Percentiles rank a stretch among this genome's conserved stretches.
These are phyloP conservation scores for Felis chaus DNA, from an alignment of 2,113 vertebrate genomes.

Conservation along the genomic window DNA sequence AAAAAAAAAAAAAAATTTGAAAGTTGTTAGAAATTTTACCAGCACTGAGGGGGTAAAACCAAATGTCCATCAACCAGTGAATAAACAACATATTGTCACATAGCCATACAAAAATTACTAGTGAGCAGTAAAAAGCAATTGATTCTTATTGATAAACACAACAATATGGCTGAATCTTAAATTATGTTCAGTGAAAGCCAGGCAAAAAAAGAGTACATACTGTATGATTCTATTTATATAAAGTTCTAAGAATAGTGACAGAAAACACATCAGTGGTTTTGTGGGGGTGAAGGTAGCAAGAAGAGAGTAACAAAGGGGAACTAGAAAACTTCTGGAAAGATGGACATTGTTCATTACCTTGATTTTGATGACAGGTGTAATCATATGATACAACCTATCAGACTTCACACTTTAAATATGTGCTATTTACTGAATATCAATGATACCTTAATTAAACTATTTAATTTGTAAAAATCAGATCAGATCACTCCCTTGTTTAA, in stretches of 20 bases:
- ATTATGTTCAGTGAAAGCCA: neutral
- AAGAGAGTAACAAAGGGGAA: neutral
- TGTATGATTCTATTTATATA: neutral
- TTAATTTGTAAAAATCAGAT: neutral
- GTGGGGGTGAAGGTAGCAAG: neutral
- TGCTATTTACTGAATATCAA: neutral
- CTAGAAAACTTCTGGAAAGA: neutral
- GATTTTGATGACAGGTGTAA: neutral
- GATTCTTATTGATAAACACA: neutral
- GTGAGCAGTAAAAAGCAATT: conserved; percentile 13
- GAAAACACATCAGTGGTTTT: neutral
- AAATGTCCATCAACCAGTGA: neutral
- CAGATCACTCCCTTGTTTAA: neutral
- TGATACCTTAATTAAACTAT: neutral
- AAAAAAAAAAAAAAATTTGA: neutral
- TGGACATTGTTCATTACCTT: neutral
- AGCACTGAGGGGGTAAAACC: neutral
- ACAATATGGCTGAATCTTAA: neutral
- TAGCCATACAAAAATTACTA: neutral
- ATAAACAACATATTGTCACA: neutral
- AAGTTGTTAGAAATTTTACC: conserved; percentile 11
- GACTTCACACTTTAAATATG: neutral
- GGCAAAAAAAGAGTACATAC: neutral
- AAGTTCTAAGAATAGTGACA: neutral
- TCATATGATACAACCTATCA: neutral